Evolutionary conservation across 2,113 vertebrate species (phyloP).

Genomic region (Seriola quinqueradiata): DNA sequence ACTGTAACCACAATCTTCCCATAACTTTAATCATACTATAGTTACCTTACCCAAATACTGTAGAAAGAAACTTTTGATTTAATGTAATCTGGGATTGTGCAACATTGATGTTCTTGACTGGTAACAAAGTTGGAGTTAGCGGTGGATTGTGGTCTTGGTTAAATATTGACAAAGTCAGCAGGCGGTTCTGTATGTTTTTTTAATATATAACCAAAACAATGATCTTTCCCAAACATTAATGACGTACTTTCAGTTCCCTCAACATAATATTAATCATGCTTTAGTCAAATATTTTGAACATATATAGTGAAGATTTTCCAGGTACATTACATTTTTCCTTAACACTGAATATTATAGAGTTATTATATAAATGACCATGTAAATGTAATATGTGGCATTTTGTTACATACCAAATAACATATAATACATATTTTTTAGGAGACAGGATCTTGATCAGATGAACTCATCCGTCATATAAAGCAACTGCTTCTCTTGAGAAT

Average conservation of each 20-base stretch:
- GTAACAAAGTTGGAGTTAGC: too few relatives aligned
- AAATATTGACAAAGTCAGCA: neutral
- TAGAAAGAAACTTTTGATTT: neutral
- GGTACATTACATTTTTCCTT: too few relatives aligned
- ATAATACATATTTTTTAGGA: neutral
- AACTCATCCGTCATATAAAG: neutral
- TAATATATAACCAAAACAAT: neutral
- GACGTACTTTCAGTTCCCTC: neutral
- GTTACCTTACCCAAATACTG: neutral
- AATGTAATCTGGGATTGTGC: neutral
- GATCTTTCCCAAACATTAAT: neutral
- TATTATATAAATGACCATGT: too few relatives aligned
- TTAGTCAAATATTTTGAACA: too few relatives aligned
- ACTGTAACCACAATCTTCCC: neutral
- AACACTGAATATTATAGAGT: too few relatives aligned
- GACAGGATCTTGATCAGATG: neutral
- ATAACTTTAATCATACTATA: neutral
- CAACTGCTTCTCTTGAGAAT: neutral
- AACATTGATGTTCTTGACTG: neutral
- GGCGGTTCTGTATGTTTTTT: neutral
- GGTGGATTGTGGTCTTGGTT: neutral
- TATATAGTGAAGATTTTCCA: neutral
- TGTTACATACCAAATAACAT: neutral
- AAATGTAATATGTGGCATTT: too few relatives aligned
- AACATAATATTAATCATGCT: neutral